A percentile compares a stretch with the other conserved stretches of the same genome.
Conservation (phyloP, 2,113 vertebrate species). For the Callocephalon fimbriatum region DNA sequence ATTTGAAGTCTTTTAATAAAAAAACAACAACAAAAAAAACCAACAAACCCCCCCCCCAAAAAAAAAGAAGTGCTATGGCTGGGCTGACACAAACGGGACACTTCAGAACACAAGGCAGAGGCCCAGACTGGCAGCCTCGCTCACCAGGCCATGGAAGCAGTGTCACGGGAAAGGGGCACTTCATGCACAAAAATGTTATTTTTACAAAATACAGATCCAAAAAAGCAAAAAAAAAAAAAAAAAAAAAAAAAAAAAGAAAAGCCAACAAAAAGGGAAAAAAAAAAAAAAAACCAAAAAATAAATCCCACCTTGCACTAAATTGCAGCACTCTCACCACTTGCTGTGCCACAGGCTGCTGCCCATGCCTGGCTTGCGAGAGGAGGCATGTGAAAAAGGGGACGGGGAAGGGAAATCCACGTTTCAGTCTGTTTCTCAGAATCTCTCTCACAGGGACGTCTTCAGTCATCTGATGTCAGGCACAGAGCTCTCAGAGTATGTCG, state of each 20-base stretch:
- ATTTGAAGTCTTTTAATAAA: conserved; percentile 73
- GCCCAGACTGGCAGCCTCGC: conserved; percentile 19
- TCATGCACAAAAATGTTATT: conserved; percentile 78
- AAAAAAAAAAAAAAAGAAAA: conserved; percentile 2
- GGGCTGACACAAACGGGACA: conserved; percentile 60
- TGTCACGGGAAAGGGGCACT: conserved; percentile 60
- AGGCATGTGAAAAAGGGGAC: conserved; percentile 67
- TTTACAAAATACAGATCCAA: conserved; percentile 71
- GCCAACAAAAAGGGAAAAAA: conserved; percentile 38
- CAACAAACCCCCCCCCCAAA: neutral
- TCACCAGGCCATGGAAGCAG: conserved; percentile 28
- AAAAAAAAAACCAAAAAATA: conserved; percentile 38
- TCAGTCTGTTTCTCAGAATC: conserved; percentile 74
- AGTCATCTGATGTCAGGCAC: conserved; percentile 97
- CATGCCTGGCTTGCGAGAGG: conserved; percentile 69
- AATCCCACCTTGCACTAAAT: conserved; percentile 73
- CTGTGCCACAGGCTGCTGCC: conserved; percentile 71
- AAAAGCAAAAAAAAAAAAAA: conserved; percentile 9
- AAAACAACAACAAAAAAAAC: conserved; percentile 17
- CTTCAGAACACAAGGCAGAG: conserved; percentile 69
- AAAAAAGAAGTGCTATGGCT: conserved; percentile 61
- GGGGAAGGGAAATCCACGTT: conserved; percentile 51
- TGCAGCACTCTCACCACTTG: conserved; percentile 69
- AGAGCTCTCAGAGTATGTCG: conserved; percentile 91
- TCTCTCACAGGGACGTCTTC: conserved; percentile 47